Conservation (phyloP, 1,140 invertebrate genomes). For the Lepeophtheirus salmonis region DNA sequence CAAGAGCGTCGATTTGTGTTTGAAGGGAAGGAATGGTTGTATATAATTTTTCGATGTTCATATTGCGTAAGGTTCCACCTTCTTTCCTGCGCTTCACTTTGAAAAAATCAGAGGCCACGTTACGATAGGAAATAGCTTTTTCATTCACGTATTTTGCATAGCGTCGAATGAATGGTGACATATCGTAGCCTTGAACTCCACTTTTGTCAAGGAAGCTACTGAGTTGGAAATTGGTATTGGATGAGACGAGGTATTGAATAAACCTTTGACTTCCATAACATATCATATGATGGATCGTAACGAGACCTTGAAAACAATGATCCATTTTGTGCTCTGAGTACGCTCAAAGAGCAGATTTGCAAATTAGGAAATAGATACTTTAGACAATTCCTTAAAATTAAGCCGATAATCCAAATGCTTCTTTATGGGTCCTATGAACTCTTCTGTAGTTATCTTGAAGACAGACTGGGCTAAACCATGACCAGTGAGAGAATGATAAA, state of each 20-base stretch:
- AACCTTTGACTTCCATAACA: slow-evolving; percentile 99
- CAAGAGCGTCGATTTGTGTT: slow-evolving; percentile 74
- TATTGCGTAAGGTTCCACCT: slow-evolving; percentile 83
- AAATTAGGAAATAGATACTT: slow-evolving; percentile 95
- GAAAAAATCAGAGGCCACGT: slow-evolving; percentile 98
- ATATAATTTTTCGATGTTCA: slow-evolving; percentile 89
- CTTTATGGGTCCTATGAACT: slow-evolving; percentile 98
- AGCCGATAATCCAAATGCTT: slow-evolving; percentile 99
- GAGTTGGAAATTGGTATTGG: slow-evolving; percentile 96
- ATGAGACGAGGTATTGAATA: slow-evolving; percentile 96
- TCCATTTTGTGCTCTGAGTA: slow-evolving; percentile 92
- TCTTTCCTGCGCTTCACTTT: slow-evolving; percentile 97
- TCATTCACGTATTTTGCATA: slow-evolving; percentile 98
- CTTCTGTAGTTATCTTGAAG: slow-evolving; percentile 98
- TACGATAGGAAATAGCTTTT: slow-evolving; percentile 91
- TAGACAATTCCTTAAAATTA: slow-evolving; percentile 97
- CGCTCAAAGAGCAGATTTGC: slow-evolving; percentile 94
- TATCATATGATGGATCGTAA: slow-evolving; percentile 96
- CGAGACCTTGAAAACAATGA: slow-evolving; percentile 94
- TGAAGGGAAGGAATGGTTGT: slow-evolving; percentile 92
- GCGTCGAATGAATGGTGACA: slow-evolving; percentile 94
- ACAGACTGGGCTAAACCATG: slow-evolving; percentile 97
- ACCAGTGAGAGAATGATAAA: slow-evolving; percentile 91
- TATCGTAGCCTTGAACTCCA: slow-evolving; percentile 89
- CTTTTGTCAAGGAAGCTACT: slow-evolving; percentile 85